Conservation (phyloP, 2,888 invertebrate species). For the Metallyticus violacea region DNA sequence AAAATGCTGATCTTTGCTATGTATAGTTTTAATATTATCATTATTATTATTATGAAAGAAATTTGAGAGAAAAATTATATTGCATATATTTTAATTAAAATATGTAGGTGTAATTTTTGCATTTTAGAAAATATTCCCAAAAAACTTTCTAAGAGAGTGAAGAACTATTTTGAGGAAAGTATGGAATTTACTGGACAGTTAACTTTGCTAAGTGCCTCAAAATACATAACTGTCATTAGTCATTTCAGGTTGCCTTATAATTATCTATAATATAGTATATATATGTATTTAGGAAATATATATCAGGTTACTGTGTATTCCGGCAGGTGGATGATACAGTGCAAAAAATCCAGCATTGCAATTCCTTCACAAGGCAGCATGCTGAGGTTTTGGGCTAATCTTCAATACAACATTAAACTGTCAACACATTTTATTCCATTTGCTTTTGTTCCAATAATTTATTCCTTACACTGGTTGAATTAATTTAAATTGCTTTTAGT, state of each 20-base stretch:
- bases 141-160: background rate
- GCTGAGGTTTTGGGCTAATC: background rate
- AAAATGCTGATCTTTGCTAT: background rate
- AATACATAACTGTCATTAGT: background rate
- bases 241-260: background rate
- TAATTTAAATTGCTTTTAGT: background rate
- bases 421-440: slow-evolving; percentile 6
- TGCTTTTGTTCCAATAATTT: background rate
- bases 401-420: background rate
- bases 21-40: background rate
- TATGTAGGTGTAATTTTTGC: background rate
- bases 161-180: background rate
- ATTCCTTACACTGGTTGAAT: background rate
- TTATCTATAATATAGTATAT: too few species aligned
- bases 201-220: background rate
- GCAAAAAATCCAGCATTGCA: background rate
- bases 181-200: background rate
- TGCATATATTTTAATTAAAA: background rate
- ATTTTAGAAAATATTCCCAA: background rate
- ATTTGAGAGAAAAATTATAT: background rate
- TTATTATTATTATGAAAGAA: background rate
- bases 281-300: background rate
- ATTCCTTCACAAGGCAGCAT: background rate
- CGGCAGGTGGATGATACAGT: background rate
- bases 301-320: background rate